These are phyloP conservation scores for Gymnorhina tibicen DNA, from an alignment of 2,113 vertebrate genomes.

Conservation along the genomic window DNA sequence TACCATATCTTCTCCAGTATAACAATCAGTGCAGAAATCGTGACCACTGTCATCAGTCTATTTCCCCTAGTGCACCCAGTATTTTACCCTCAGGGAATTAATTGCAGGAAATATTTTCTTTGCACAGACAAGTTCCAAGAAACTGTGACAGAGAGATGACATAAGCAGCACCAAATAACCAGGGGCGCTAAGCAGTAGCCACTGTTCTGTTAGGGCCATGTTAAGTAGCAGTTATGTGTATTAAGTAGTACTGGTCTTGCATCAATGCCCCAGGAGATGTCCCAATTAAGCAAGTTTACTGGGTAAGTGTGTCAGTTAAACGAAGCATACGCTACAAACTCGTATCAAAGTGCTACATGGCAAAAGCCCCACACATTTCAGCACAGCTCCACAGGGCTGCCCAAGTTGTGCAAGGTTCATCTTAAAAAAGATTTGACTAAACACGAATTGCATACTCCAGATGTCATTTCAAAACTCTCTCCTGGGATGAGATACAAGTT, in stretches of 20 bases:
- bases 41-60: background rate
- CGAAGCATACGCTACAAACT: fast-evolving
- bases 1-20: background rate
- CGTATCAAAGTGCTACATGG: background rate
- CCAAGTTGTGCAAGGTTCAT: background rate
- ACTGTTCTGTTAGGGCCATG: background rate
- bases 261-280: background rate
- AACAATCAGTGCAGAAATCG: background rate
- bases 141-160: background rate
- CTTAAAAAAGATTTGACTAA: background rate
- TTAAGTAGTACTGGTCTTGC: background rate
- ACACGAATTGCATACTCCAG: background rate
- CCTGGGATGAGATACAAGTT: background rate
- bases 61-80: background rate
- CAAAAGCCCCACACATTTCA: background rate
- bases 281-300: background rate
- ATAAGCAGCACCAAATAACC: background rate
- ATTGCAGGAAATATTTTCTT: background rate
- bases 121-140: background rate
- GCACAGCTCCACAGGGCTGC: background rate
- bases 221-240: background rate
- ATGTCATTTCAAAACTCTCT: background rate
- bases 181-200: background rate
- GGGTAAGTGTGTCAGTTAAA: background rate
- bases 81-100: background rate